A percentile compares a stretch with the other conserved stretches of the same genome.
These are phyloP conservation scores for Staurois parvus DNA, from an alignment of 2,797 vertebrate genomes.

Conservation along the genomic window DNA sequence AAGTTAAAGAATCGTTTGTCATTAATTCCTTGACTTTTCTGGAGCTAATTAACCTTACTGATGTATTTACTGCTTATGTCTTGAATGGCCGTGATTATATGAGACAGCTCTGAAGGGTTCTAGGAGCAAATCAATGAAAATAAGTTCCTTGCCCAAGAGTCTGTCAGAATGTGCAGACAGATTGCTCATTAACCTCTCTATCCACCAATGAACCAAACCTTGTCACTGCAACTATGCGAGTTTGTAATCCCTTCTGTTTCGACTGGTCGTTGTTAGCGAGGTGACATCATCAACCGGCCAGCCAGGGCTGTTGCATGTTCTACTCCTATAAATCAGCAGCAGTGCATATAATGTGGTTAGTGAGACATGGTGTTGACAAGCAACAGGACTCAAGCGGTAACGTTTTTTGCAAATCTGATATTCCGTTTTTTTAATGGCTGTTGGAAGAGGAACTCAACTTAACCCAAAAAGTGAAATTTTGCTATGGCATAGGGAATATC, in stretches of 20 bases:
- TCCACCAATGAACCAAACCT: background rate
- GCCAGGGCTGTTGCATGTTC: background rate
- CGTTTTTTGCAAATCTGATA: too few species aligned
- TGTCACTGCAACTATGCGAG: background rate
- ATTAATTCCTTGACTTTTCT: background rate
- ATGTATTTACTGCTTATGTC: background rate
- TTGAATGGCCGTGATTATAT: background rate
- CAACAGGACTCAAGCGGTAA: too few species aligned
- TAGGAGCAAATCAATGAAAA: slow-evolving; percentile 9
- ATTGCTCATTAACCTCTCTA: background rate
- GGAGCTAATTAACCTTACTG: background rate
- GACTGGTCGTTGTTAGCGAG: background rate
- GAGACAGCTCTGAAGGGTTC: background rate
- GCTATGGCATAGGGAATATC: too few species aligned
- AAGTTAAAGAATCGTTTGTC: slow-evolving; percentile 5
- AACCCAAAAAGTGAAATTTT: too few species aligned
- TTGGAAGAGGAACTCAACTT: too few species aligned
- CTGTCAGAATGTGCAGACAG: background rate
- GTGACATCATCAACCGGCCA: background rate
- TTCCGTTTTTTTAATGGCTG: too few species aligned
- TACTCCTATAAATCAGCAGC: background rate
- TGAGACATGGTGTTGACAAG: too few species aligned
- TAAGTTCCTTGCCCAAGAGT: background rate
- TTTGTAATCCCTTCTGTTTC: background rate
- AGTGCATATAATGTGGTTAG: background rate